Evolutionary conservation across 2,113 vertebrate species (phyloP).

Genomic region (Accipiter cooperii): DNA sequence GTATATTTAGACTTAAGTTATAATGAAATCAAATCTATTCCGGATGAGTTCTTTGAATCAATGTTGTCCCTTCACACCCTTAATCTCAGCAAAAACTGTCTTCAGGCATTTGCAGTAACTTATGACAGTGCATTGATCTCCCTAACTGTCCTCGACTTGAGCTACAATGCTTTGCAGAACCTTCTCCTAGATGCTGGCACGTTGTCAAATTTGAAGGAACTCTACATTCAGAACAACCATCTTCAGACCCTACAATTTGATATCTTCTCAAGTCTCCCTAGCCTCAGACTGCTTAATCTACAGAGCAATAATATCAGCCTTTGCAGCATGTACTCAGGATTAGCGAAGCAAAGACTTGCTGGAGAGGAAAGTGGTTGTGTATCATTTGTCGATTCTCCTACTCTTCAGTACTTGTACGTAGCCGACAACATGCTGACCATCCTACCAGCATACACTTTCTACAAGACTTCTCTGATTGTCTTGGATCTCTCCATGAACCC

Average conservation of each 20-base stretch:
- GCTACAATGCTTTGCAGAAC: conserved; percentile 78
- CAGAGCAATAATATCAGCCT: conserved; percentile 79
- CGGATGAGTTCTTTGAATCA: conserved; percentile 74
- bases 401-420: conserved; percentile 77
- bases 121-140: conserved; percentile 51
- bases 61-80: conserved; percentile 80
- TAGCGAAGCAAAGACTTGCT: conserved; percentile 3
- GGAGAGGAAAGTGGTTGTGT: conserved; percentile 67
- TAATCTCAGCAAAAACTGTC: conserved; percentile 91
- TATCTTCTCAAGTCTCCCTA: conserved; percentile 77
- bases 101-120: conserved; percentile 69
- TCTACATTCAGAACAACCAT: conserved; percentile 80
- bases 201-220: conserved; percentile 68
- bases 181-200: conserved; percentile 65
- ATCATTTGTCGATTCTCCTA: conserved; percentile 68
- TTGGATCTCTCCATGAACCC: conserved; percentile 86
- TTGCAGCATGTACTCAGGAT: conserved; percentile 45
- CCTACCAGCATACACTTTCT: conserved; percentile 74
- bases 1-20: conserved; percentile 87
- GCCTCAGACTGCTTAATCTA: conserved; percentile 77
- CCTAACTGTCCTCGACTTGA: conserved; percentile 79
- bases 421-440: conserved; percentile 75
- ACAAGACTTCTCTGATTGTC: conserved; percentile 72
- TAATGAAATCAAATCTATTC: conserved; percentile 83
- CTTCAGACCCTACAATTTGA: conserved; percentile 69